These are phyloP conservation scores for Ondatra zibethicus DNA, from an alignment of 2,113 vertebrate species.

Conservation along the genomic window DNA sequence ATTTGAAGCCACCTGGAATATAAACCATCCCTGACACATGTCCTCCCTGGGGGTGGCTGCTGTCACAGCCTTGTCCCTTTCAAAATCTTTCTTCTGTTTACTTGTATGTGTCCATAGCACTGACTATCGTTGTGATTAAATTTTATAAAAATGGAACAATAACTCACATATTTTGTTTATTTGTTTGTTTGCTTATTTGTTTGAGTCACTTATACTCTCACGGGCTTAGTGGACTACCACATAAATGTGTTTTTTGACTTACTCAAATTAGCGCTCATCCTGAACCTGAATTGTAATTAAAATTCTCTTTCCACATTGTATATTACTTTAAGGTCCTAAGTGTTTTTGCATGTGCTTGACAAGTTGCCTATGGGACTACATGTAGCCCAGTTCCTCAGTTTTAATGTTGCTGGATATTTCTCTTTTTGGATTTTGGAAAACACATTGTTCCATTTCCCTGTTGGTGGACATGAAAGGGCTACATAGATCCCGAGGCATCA, in stretches of 20 bases:
- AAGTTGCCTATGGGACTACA: neutral
- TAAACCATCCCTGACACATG: neutral
- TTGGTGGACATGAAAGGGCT: neutral
- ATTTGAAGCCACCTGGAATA: neutral
- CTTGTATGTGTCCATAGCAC: neutral
- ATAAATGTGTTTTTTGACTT: conserved; percentile 1
- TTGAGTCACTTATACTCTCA: neutral
- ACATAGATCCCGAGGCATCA: neutral
- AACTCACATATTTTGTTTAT: neutral
- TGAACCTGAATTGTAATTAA: conserved; percentile 35
- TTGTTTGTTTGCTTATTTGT: neutral
- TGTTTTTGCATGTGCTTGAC: neutral
- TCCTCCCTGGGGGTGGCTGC: neutral
- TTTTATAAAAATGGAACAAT: neutral
- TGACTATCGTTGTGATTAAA: conserved; percentile 2
- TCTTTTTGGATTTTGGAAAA: neutral
- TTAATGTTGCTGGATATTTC: neutral
- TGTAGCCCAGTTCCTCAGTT: neutral
- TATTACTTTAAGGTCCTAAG: neutral
- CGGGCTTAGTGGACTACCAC: neutral
- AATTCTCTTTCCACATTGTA: neutral
- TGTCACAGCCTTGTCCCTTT: neutral
- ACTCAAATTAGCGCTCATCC: neutral
- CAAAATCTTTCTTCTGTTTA: neutral
- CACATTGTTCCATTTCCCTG: neutral